Base-by-base conservation (phyloP, 2,888 invertebrate species). In the Drosophila acutilabella region DNA sequence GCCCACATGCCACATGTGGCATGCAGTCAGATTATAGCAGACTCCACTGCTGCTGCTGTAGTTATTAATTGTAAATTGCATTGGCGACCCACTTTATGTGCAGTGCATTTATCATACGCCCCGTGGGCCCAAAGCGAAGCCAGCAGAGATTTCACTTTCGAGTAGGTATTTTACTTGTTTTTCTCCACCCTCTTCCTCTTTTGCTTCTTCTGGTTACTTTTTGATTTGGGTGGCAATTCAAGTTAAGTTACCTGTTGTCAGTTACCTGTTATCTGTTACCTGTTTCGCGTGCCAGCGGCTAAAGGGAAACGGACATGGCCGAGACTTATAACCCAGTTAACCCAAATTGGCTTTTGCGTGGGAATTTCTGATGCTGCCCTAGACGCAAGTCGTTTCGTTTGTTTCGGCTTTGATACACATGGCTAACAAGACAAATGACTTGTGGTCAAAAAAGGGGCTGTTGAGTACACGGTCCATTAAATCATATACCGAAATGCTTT, bases 61-160 rank as follows among this genome's bases (percentile, higher is more conserved):
- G 48, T 67, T 74, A 82, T 77, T 79, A 87, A 89, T 89, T 75
- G 80, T 72, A 83, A 83, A 87, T 84, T 86, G 87, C 89, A 81
- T 68, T 54, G 51, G 68, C 78, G 85, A 87, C 84, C 85, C 84
- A 86, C 84, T 84, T 84, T 67, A 54, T 36, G 41, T 40, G 10
- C 45, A 30, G 61, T 61, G 65, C 74, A 85, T 86, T 88, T 81
- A 81, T 85, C 89, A 88, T 81, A 78, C 84, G 76, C 76, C 83
- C 69, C 64, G 56, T 79, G 57, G 26, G 68, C 59, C 62, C 64
- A 78, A 52, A 0, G 13, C 11, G 36, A 13, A 13, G 36, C 36
- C 36, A 36, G 36, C 59, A 83, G 18, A 50, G 16, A 75, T 86
- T 86, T 86, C 85, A 86, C 85, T 86, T 86, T 86, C 85, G 58